These are phyloP conservation scores for Nerophis lumbriciformis DNA, from an alignment of 2,113 vertebrate species.

Conservation along the genomic window DNA sequence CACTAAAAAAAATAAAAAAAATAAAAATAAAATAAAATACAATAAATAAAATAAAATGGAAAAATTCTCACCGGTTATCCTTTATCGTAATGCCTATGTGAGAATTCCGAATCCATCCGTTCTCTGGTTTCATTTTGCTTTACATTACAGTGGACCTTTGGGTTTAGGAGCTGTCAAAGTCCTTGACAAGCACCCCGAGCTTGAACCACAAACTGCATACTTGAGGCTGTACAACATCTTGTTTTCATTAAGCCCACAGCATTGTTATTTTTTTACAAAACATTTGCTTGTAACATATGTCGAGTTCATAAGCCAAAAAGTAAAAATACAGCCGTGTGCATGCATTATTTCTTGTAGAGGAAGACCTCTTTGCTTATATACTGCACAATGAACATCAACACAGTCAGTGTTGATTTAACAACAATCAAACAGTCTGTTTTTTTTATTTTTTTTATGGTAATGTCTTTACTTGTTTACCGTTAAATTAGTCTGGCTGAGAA, in stretches of 20 bases:
- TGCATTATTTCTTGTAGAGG: not conserved
- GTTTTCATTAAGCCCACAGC: not conserved
- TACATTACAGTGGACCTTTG: not conserved
- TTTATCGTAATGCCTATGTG: no score
- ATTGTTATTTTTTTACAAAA: no score
- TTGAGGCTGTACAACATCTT: not conserved
- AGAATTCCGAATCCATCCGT: not conserved
- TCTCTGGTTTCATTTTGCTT: conserved; percentile 11
- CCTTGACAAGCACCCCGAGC: conserved; percentile 5
- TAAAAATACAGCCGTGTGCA: not conserved
- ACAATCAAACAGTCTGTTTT: not conserved
- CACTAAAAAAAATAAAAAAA: no score
- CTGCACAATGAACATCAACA: not conserved
- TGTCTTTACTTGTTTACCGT: conserved; percentile 18
- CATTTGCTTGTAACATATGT: no score
- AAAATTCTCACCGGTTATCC: no score
- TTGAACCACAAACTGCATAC: conserved; percentile 10
- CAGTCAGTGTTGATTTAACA: no score
- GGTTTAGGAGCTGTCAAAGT: not conserved
- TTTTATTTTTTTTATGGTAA: not conserved
- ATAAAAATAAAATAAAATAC: no score
- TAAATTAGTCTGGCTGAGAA: conserved; percentile 36
- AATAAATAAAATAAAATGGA: no score
- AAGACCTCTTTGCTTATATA: not conserved
- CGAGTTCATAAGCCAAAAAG: not conserved